phyloP scores from a whole-genome alignment of 2,113 vertebrate genomes.

The Heterochromis multidens region DNA sequence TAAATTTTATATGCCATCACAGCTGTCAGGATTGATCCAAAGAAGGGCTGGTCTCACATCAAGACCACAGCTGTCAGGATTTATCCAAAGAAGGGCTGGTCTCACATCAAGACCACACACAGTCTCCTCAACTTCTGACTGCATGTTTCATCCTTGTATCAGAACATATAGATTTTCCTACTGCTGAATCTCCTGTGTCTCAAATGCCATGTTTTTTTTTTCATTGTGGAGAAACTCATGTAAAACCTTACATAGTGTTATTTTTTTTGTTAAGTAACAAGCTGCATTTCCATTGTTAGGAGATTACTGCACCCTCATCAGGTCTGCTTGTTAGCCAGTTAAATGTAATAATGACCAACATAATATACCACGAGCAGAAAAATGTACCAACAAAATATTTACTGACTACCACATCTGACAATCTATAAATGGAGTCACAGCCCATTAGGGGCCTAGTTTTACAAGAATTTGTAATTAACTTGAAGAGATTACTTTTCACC shows the following conservation, averaged over 20 bases:
- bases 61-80: too few species aligned
- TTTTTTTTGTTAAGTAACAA: rapidly evolving
- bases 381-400: not conserved
- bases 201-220: too few species aligned
- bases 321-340: not conserved
- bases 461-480: not conserved
- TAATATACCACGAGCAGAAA: not conserved
- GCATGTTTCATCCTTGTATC: too few species aligned
- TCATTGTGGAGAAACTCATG: not conserved
- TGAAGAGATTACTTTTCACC: not conserved
- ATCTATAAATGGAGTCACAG: rapidly evolving
- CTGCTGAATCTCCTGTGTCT: not conserved
- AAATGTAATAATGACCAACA: not conserved
- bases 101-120: too few species aligned
- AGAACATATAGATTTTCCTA: not conserved
- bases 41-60: too few species aligned
- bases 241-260: not conserved
- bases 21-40: too few species aligned
- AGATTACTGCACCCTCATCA: not conserved
- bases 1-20: too few species aligned
- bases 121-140: too few species aligned
- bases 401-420: not conserved
- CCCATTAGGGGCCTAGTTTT: not conserved
- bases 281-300: not conserved
- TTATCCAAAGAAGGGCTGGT: too few species aligned